Conservation (phyloP, 1,140 invertebrate species). For the Drosophila funebris region DNA sequence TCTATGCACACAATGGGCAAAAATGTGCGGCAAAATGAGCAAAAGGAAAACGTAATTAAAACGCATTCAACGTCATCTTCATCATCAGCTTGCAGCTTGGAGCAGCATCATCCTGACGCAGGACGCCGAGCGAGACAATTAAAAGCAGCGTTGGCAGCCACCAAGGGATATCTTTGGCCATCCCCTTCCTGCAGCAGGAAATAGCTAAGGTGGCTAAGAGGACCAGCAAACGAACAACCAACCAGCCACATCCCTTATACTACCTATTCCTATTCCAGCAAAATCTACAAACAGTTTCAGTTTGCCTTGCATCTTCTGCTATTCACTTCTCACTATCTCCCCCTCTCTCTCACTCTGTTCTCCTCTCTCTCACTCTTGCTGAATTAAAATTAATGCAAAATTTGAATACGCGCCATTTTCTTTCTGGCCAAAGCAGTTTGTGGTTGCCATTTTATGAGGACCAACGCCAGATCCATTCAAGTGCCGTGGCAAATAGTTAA, state of each 20-base stretch:
- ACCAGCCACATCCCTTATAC: background rate
- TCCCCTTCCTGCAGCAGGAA: conserved; percentile 27
- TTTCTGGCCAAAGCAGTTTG: conserved; percentile 19
- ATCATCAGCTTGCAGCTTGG: conserved; percentile 10
- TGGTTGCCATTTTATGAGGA: conserved; percentile 22
- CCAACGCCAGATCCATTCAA: background rate
- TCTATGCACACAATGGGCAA: conserved; percentile 31
- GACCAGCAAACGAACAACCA: too few species aligned
- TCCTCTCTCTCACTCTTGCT: background rate
- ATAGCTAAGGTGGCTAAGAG: conserved; percentile 9
- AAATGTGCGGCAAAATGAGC: conserved; percentile 58
- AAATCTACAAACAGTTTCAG: conserved; percentile 21
- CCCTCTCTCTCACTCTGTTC: background rate
- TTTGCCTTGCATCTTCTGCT: conserved; percentile 7
- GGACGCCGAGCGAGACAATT: conserved; percentile 35
- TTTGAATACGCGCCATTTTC: conserved; percentile 30
- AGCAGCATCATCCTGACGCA: background rate
- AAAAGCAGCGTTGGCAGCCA: conserved; percentile 37
- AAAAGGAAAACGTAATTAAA: conserved; percentile 65
- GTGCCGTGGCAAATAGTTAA: background rate
- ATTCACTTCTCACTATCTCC: background rate
- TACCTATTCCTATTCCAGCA: background rate
- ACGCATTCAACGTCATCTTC: conserved; percentile 53
- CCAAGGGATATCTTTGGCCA: conserved; percentile 23
- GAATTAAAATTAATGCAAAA: conserved; percentile 46